Conservation (phyloP, 1,140 invertebrate genomes). For the Fragariocoptes setiger region DNA sequence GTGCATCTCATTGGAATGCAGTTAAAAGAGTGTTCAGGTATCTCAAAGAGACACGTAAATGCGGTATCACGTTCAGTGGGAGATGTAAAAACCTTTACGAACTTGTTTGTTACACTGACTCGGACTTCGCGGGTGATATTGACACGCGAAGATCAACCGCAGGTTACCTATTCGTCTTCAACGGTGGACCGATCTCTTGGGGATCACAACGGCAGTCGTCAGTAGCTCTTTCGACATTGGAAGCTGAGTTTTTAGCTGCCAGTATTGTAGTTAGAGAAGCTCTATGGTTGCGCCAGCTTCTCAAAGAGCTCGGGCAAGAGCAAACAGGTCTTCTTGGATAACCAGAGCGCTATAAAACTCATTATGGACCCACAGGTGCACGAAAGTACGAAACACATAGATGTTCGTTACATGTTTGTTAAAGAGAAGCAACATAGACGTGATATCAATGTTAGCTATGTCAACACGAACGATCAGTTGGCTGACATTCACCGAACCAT, state of each 20-base stretch:
- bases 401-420: slow-evolving; percentile 13
- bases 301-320: slow-evolving; percentile 13
- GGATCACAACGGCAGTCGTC: slow-evolving; percentile 15
- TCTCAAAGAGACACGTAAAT: slow-evolving; percentile 12
- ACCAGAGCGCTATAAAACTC: slow-evolving; percentile 13
- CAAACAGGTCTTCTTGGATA: slow-evolving; percentile 11
- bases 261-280: slow-evolving; percentile 15
- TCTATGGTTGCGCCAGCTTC: slow-evolving; percentile 15
- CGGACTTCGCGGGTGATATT: slow-evolving; percentile 15
- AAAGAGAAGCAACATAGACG: slow-evolving; percentile 10
- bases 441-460: background rate
- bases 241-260: slow-evolving; percentile 18
- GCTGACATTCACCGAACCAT: slow-evolving; percentile 3
- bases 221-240: slow-evolving; percentile 16
- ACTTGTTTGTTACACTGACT: slow-evolving; percentile 12
- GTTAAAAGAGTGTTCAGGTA: slow-evolving; percentile 14
- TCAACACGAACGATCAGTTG: background rate
- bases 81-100: no score
- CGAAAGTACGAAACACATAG: slow-evolving; percentile 13
- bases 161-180: slow-evolving; percentile 14
- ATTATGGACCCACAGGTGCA: slow-evolving; percentile 10
- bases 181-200: slow-evolving; percentile 14
- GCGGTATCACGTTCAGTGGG: no score
- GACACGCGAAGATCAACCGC: slow-evolving; percentile 14
- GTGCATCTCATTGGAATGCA: slow-evolving; percentile 9